Conservation (phyloP, 2,113 vertebrate species). For the Sprattus sprattus region DNA sequence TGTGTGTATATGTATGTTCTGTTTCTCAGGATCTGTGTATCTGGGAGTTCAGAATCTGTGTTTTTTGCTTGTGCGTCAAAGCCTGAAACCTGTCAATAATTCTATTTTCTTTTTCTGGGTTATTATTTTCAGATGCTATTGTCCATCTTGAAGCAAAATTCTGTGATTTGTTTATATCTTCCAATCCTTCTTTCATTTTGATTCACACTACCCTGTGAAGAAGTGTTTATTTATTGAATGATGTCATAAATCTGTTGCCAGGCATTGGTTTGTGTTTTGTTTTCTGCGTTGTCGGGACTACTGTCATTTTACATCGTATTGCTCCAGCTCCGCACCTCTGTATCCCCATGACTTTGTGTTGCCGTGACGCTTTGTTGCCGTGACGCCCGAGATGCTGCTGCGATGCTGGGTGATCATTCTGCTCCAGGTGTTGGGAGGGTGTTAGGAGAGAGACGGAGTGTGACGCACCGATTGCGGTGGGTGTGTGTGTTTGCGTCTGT, state of each 20-base stretch:
- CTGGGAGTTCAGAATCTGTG: too few species aligned
- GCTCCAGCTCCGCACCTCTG: too few species aligned
- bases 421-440: not conserved
- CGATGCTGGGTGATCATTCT: not conserved
- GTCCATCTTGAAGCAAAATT: too few species aligned
- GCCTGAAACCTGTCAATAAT: too few species aligned
- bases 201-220: not conserved
- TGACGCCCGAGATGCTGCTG: not conserved
- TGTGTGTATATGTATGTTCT: too few species aligned
- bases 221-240: not conserved
- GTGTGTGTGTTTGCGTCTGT: constrained; percentile 53
- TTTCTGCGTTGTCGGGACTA: not conserved
- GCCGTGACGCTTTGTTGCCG: not conserved
- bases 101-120: too few species aligned
- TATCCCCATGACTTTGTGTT: not conserved
- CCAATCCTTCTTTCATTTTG: not conserved
- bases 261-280: not conserved
- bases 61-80: too few species aligned
- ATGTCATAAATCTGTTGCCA: not conserved
- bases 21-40: too few species aligned
- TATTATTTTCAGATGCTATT: too few species aligned
- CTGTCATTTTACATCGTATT: not conserved
- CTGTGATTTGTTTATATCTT: not conserved
- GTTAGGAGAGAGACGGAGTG: not conserved
- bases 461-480: not conserved